phyloP scores from a whole-genome alignment of 2,113 vertebrate species.

The Plectropomus leopardus region DNA sequence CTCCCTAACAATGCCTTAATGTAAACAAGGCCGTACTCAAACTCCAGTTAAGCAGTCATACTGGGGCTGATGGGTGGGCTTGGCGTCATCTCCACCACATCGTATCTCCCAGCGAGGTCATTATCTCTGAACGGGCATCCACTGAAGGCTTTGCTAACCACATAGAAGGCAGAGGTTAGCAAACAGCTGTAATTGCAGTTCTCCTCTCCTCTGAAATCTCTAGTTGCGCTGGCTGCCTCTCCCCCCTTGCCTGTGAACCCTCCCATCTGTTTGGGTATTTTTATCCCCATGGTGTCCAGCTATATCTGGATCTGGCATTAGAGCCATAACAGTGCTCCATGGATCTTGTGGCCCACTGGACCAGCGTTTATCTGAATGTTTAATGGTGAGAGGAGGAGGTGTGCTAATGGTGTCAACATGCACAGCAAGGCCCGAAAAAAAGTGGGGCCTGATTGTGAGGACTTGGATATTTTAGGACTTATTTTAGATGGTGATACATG shows the following conservation, averaged over 20 bases:
- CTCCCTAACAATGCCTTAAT: constrained; percentile 19
- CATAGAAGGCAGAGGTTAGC: constrained; percentile 76
- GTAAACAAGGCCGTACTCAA: not conserved
- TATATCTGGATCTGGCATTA: constrained; percentile 80
- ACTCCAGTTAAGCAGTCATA: constrained; percentile 34
- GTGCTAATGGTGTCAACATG: constrained; percentile 56
- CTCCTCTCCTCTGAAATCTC: constrained; percentile 72
- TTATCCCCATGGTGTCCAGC: constrained; percentile 77
- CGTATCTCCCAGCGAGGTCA: constrained; percentile 67
- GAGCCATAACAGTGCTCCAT: constrained; percentile 46
- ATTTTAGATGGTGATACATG: not conserved
- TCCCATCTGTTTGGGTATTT: constrained; percentile 82
- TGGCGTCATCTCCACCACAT: constrained; percentile 44
- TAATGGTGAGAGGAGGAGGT: constrained; percentile 41
- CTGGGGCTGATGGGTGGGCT: constrained; percentile 7
- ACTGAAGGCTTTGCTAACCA: constrained; percentile 68
- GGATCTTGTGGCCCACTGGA: constrained; percentile 46
- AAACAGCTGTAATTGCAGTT: constrained; percentile 77
- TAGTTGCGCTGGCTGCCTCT: constrained; percentile 61
- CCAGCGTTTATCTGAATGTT: constrained; percentile 44
- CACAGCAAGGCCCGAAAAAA: not conserved
- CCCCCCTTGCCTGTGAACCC: constrained; percentile 67
- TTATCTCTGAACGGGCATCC: constrained; percentile 67
- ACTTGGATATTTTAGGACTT: not conserved
- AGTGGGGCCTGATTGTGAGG: not conserved